phyloP scores from a whole-genome alignment of 2,888 invertebrate genomes.

The Masnerella sp. region DNA sequence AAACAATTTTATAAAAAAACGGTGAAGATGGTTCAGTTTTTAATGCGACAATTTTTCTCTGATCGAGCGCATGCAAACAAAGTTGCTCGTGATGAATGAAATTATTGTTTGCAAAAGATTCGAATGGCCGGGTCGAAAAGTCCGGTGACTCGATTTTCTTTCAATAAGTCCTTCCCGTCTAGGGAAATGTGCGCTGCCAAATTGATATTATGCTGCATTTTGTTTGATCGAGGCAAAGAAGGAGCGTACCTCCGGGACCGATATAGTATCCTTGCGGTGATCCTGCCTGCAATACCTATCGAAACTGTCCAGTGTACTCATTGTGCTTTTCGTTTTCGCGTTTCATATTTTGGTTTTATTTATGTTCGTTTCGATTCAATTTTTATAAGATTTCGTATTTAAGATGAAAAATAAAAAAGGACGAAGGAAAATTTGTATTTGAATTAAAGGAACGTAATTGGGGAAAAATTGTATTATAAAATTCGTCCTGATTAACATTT shows the following conservation, averaged over 20 bases:
- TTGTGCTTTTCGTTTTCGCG: slow-evolving; percentile 20
- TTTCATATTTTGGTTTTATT: not conserved
- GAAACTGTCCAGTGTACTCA: slow-evolving; percentile 13
- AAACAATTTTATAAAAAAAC: no score
- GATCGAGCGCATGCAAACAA: slow-evolving; percentile 14
- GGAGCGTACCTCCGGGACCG: slow-evolving; percentile 36
- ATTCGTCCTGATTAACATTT: no score
- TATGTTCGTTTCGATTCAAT: no score
- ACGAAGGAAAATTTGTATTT: no score
- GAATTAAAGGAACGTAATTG: no score
- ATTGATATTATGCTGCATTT: slow-evolving; percentile 57
- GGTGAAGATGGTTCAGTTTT: no score
- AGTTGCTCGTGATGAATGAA: slow-evolving; percentile 23
- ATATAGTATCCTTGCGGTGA: slow-evolving; percentile 39
- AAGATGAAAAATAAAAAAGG: no score
- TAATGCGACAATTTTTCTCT: slow-evolving; percentile 4
- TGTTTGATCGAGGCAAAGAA: slow-evolving; percentile 47
- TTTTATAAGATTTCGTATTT: no score
- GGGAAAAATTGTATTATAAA: no score
- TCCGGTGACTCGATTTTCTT: slow-evolving; percentile 48
- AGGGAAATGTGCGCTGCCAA: slow-evolving; percentile 49
- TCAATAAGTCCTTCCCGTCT: slow-evolving; percentile 50
- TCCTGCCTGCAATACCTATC: slow-evolving; percentile 27
- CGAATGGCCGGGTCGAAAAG: slow-evolving; percentile 23
- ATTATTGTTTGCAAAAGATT: slow-evolving; percentile 40